Percentiles rank a stretch among this genome's conserved stretches.
Conservation (phyloP, 2,888 invertebrate species). For the Ormia ochracea region DNA sequence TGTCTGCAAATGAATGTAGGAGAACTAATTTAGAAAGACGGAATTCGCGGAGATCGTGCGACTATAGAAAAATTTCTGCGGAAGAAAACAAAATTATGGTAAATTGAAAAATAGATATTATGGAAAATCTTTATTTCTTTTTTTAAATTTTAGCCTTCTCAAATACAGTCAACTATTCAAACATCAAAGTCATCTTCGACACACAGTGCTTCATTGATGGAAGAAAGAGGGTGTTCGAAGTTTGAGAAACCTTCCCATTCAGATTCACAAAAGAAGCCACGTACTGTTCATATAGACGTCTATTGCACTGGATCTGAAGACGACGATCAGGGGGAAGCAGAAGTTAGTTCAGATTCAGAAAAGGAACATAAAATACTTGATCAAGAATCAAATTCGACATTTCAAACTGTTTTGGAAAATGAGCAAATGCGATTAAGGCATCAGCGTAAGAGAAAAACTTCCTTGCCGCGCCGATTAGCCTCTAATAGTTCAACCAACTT, state of each 20-base stretch:
- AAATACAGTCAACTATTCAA: constrained; percentile 65
- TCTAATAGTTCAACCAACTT: background rate
- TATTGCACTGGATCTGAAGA: constrained; percentile 83
- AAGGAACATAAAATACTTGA: constrained; percentile 68
- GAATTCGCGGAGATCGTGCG: constrained; percentile 66
- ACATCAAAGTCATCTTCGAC: constrained; percentile 73
- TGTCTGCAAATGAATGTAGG: constrained; percentile 61
- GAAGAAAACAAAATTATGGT: constrained; percentile 76
- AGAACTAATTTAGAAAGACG: constrained; percentile 66
- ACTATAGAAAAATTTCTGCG: constrained; percentile 72
- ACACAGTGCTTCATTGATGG: constrained; percentile 69
- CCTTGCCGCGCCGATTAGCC: constrained; percentile 77
- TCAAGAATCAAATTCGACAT: constrained; percentile 78
- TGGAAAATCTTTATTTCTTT: background rate
- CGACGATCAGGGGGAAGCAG: constrained; percentile 73
- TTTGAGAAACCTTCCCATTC: constrained; percentile 48
- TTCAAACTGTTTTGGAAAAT: constrained; percentile 82
- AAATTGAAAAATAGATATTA: constrained; percentile 33
- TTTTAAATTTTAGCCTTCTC: constrained; percentile 61
- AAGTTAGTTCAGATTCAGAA: constrained; percentile 66
- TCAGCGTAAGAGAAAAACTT: constrained; percentile 77
- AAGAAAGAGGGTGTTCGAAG: constrained; percentile 60
- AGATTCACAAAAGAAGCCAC: constrained; percentile 76
- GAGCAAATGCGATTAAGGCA: constrained; percentile 81
- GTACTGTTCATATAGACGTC: constrained; percentile 86